Evolutionary conservation across 2,113 vertebrate species (phyloP), one percentile per base, ranked within the genome.

Genomic region (Passer montanus): DNA sequence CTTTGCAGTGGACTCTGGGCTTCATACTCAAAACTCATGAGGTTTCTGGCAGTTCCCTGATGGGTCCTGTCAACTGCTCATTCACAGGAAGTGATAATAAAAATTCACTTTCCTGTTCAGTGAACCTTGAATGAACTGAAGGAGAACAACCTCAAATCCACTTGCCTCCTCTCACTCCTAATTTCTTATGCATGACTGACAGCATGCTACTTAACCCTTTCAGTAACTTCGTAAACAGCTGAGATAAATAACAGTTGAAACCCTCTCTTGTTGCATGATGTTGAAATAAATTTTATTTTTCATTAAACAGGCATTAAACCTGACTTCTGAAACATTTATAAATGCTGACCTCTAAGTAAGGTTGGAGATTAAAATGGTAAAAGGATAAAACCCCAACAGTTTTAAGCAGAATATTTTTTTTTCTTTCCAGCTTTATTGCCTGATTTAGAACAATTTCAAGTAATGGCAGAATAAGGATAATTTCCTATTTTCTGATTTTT

Each of bases 31-130:
- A 87, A 97, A 94, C 96, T 96, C 97, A 63, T 84, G 90, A 97
- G 97, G 81, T 89, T 95, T 96, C 93, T 97, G 96, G 82, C 80
- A 89, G 88, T 82, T 97, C 96, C 93, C 94, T 95, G 92, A 96
- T 94, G 96, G 72, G 74, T 91, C 76, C 89, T 97, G 96, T 97
- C 96, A 97, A 93, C 93, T 84, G 79, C 63, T 96, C 91, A 94
- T 97, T 94, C 91, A 94, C 84, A 97, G 94, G 91, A 97, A 97
- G 91, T 93, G 94, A 94, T 97, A 93, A 95, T 93, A 96, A 97
- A 96, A 97, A 96, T 92, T 95, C 91, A 90, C 94, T 96, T 97
- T 96, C 94, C 83, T 96, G 89, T 80, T 94, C 92, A 94, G 47
- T 95, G 95, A 97, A 95, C 95, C 95, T 89, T 97, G 70, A 93